phyloP scores from a whole-genome alignment of 2,113 vertebrate genomes.

The Azemiops feae region DNA sequence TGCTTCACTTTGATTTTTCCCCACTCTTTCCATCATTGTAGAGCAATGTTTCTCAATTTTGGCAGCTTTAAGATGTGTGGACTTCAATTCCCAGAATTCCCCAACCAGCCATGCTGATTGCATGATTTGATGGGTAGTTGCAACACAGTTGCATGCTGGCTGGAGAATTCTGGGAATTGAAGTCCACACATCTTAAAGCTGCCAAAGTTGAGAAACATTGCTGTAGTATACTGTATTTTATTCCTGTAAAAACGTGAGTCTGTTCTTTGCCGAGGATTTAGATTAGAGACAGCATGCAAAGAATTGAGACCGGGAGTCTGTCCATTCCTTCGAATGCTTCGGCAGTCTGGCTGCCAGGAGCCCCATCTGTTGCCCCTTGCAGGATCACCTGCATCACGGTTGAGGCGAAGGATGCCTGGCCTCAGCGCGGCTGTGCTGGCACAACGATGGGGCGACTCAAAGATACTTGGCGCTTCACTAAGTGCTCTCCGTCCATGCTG shows the following conservation, averaged over 20 bases:
- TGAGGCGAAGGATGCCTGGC: background rate
- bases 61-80: background rate
- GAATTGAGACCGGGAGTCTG: background rate
- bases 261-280: background rate
- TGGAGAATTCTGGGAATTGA: too few species aligned
- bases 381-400: background rate
- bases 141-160: too few species aligned
- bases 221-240: background rate
- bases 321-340: background rate
- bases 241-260: background rate
- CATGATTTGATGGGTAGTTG: too few species aligned
- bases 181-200: too few species aligned
- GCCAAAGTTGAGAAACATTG: too few species aligned
- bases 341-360: background rate
- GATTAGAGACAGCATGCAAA: background rate
- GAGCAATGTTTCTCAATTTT: background rate
- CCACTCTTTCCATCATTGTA: background rate
- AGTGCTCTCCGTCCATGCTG: background rate
- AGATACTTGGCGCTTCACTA: background rate
- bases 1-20: background rate
- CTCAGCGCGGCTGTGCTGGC: background rate
- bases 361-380: background rate
- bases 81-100: too few species aligned
- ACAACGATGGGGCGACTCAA: background rate
- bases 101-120: background rate